Percentiles rank a stretch among this genome's conserved stretches.
Evolutionary conservation across 1,140 invertebrate genomes (phyloP).

Genomic region (Danaus plexippus): DNA sequence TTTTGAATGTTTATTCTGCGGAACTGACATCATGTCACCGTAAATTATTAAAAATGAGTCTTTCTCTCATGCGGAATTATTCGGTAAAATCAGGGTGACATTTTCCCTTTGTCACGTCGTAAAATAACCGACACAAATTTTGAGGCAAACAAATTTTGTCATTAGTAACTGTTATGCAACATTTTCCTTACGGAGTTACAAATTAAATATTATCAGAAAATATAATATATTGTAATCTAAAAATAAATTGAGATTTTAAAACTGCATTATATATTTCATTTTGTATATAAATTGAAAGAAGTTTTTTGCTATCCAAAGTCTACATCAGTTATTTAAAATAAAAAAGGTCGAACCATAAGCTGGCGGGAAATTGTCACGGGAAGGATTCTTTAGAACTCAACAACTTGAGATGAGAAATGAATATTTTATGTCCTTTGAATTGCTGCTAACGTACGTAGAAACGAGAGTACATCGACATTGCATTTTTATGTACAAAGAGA

Average conservation of each 20-base stretch:
- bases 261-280: no score
- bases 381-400: conserved; percentile 24
- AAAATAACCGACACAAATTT: no score
- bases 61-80: conserved; percentile 22
- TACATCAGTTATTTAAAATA: neutral
- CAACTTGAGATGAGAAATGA: conserved; percentile 31
- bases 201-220: no score
- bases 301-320: no score
- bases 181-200: neutral
- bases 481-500: conserved; percentile 3
- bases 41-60: conserved; percentile 34
- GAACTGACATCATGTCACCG: conserved; percentile 19
- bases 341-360: conserved; percentile 13
- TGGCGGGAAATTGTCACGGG: conserved; percentile 21
- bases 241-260: no score
- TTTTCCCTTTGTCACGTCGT: conserved; percentile 18
- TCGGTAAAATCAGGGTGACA: conserved; percentile 15
- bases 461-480: conserved; percentile 13
- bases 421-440: conserved; percentile 25
- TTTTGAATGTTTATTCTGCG: conserved; percentile 5
- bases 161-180: no score
- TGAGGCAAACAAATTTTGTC: no score
- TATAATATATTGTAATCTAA: no score
- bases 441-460: conserved; percentile 16
- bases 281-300: no score